Conservation (phyloP, 2,888 invertebrate genomes). For the Lymantria monacha region DNA sequence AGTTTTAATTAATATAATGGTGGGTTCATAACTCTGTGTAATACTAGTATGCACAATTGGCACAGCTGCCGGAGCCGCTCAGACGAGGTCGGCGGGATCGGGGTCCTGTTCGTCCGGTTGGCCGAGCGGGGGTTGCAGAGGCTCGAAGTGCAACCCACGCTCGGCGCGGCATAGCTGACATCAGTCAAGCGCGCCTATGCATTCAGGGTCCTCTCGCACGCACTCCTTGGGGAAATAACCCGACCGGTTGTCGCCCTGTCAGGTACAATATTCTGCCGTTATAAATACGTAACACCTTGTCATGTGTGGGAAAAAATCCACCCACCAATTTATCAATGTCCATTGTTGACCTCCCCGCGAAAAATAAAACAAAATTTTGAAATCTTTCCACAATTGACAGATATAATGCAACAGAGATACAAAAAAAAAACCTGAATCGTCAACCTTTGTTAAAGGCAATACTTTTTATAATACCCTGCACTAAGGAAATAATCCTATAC, state of each 20-base stretch:
- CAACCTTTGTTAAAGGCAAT: too few relatives aligned
- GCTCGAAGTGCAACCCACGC: conserved; percentile 60
- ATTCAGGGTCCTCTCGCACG: conserved; percentile 84
- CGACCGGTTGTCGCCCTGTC: conserved; percentile 72
- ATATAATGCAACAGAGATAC: too few relatives aligned
- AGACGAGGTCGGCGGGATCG: conserved; percentile 37
- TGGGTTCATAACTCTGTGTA: neutral
- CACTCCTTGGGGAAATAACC: conserved; percentile 93
- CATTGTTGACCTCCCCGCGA: too few relatives aligned
- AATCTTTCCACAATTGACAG: too few relatives aligned
- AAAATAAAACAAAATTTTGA: too few relatives aligned
- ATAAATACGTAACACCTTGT: neutral
- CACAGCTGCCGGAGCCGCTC: neutral
- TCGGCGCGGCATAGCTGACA: conserved; percentile 73
- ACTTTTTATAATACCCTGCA: too few relatives aligned
- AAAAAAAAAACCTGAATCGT: too few relatives aligned
- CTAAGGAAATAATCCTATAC: too few relatives aligned
- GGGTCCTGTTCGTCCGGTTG: neutral
- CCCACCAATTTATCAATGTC: too few relatives aligned
- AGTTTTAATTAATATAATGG: neutral
- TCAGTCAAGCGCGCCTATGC: conserved; percentile 77
- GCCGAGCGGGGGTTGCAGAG: conserved; percentile 2
- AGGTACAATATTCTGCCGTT: neutral
- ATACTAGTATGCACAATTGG: neutral
- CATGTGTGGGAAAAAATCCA: too few relatives aligned